Base-by-base conservation (phyloP, 2,888 invertebrate species). In the Acronicta alni region DNA sequence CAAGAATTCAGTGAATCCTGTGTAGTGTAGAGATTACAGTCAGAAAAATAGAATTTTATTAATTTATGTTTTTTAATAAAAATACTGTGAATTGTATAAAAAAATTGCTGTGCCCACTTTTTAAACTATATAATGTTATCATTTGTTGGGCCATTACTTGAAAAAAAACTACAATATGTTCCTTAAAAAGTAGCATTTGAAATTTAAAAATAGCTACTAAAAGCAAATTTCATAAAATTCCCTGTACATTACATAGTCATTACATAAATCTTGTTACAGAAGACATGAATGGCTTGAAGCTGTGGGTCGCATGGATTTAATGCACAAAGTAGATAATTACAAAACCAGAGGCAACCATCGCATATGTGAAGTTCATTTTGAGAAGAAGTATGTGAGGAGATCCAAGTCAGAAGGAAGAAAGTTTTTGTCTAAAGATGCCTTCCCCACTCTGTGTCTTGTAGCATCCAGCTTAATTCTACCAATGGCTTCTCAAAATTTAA, bases 311-410 rank as follows among this genome's bases (percentile, higher is more conserved):
- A 39, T 67, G 37, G 73, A 74, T 45, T 57, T 74, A 37, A 9
- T 62, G 6, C 52, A 67, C 0, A 74, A 72, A 61, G 51, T 74
- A 20, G 62, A 65, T 14, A 56, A 65, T 41, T 47, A 45, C 32
- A 69, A 57, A 52, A 67, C 60, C 0, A 64, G 73, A 46, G 64
- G 72, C 18, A 74, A 72, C 35, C 62, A 74, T 41, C 57, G 73
- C 54, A 73, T 73, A 39, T 74, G 73, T 54, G 73, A 74, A 60
- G 38, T 65, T 48, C 73, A 74, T 38, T 74, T 74, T 58, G 64
- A 61, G 14, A 37, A 42, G 3, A 54, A 51, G 16, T 72, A 53
- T 54, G 51, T 74, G n/a, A 62, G 42, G 39, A 57, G 39, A 41
- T 57, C 59, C 0, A 47, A 42, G 38, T 10, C 47, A 3, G 58